Percentiles rank a stretch among this genome's conserved stretches.
Conservation (phyloP, 2,888 invertebrate genomes). For the Sicus ferrugineus region DNA sequence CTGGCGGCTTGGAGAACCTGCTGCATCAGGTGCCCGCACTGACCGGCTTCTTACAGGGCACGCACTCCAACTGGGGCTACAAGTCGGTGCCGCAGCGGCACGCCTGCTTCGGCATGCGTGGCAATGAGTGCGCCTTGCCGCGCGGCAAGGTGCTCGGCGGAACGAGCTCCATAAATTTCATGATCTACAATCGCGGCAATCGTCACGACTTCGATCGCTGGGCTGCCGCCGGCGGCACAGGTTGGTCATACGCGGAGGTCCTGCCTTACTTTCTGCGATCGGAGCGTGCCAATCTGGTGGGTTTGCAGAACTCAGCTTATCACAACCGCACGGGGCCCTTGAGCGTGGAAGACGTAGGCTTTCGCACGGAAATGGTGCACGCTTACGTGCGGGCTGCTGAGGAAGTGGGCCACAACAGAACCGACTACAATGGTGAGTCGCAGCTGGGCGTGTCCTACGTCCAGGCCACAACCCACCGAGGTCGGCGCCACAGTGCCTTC, state of each 20-base stretch:
- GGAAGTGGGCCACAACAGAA: constrained; percentile 70
- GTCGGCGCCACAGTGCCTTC: constrained; percentile 71
- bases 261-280: constrained; percentile 71
- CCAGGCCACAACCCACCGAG: constrained; percentile 68
- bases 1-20: constrained; percentile 60
- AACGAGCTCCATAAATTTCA: constrained; percentile 70
- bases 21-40: constrained; percentile 46
- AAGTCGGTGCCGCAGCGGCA: constrained; percentile 70
- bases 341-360: constrained; percentile 70
- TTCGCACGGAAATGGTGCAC: constrained; percentile 65
- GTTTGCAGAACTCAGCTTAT: constrained; percentile 65
- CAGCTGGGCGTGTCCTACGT: constrained; percentile 71
- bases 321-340: constrained; percentile 73
- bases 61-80: constrained; percentile 73
- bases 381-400: constrained; percentile 70
- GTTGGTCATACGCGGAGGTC: constrained; percentile 76
- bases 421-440: constrained; percentile 72
- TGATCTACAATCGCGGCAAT: constrained; percentile 80
- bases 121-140: constrained; percentile 62
- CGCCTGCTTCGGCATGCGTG: constrained; percentile 67
- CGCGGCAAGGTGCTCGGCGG: constrained; percentile 71
- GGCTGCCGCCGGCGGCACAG: constrained; percentile 74
- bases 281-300: constrained; percentile 65
- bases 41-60: constrained; percentile 44
- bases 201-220: constrained; percentile 76